A percentile compares a stretch with the other conserved stretches of the same genome.
These are phyloP conservation scores for Glyptemys insculpta DNA, from an alignment of 2,797 vertebrate genomes.

Conservation along the genomic window DNA sequence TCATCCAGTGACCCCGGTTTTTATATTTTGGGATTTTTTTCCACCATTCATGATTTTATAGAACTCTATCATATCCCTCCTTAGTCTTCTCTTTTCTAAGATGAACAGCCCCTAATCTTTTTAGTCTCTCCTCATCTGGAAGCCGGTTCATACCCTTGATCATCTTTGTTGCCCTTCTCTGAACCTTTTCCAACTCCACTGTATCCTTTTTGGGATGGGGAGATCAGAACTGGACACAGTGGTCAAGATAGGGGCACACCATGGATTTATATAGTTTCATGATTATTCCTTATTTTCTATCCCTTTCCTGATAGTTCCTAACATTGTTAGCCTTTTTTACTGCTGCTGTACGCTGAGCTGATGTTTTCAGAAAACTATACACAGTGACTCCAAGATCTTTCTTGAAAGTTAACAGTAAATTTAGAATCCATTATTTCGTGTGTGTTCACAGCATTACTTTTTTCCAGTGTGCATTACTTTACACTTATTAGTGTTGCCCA, in stretches of 20 bases:
- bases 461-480: too few relatives aligned
- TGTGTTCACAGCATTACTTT: too few relatives aligned
- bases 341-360: not conserved
- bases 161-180: not conserved
- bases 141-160: not conserved
- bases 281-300: not conserved
- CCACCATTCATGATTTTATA: not conserved
- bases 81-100: too few relatives aligned
- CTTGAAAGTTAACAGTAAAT: not conserved
- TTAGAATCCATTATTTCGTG: too few relatives aligned
- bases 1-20: not conserved
- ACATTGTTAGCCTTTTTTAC: not conserved
- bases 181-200: not conserved
- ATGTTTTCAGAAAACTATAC: not conserved
- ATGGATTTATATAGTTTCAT: not conserved
- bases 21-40: not conserved
- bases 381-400: not conserved
- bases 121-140: not conserved
- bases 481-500: too few relatives aligned
- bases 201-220: not conserved
- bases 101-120: not conserved
- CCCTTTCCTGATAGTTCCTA: not conserved
- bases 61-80: not conserved
- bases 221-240: not conserved
- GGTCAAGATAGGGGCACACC: too few relatives aligned